Evolutionary conservation across 2,797 vertebrate genomes (phyloP).

Genomic region (Schizothorax lantsangensis): DNA sequence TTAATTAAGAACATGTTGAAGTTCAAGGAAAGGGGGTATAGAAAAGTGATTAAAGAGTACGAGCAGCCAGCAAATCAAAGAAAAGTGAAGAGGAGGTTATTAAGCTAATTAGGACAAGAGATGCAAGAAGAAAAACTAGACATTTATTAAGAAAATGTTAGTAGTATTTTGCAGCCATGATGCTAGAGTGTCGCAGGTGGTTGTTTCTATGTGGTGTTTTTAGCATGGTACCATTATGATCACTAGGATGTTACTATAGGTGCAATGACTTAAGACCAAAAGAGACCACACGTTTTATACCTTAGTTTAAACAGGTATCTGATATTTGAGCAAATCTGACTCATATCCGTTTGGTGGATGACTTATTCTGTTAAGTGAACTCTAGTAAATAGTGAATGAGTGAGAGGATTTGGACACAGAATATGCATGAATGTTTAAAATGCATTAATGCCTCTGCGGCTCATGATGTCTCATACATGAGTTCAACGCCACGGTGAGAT

Average conservation of each 20-base stretch:
- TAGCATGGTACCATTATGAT: neutral
- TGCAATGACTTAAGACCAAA: neutral
- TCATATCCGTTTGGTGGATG: neutral
- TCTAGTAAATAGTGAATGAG: neutral
- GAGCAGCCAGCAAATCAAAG: neutral
- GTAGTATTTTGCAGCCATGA: neutral
- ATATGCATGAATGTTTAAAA: neutral
- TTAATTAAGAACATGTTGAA: neutral
- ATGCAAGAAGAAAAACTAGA: neutral
- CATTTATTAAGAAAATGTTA: neutral
- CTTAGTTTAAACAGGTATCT: neutral
- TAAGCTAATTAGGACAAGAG: neutral
- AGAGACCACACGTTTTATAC: neutral
- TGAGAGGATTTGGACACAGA: neutral
- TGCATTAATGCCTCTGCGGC: neutral
- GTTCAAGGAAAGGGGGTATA: neutral
- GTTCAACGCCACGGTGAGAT: neutral
- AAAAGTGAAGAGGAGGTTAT: neutral
- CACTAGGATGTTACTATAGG: neutral
- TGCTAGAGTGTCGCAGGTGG: too few species aligned
- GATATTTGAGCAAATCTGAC: neutral
- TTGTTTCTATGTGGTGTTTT: neutral
- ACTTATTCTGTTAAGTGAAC: neutral
- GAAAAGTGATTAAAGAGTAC: neutral
- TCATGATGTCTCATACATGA: neutral